Conservation (phyloP, 1,140 invertebrate genomes). For the Drosophila mayri region DNA sequence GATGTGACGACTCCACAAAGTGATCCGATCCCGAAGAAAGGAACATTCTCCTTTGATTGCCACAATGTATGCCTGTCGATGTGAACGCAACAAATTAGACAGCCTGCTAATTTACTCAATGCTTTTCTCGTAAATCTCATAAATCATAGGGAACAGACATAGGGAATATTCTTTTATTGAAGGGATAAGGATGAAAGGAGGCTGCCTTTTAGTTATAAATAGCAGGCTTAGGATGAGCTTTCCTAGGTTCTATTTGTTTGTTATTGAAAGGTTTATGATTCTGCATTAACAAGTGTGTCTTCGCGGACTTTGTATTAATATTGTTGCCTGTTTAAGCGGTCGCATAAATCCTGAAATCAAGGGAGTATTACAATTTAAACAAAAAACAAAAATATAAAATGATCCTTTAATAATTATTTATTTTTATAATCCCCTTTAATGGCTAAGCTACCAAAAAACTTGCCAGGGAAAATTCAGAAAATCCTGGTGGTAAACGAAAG, state of each 20-base stretch:
- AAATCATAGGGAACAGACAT: conserved; percentile 21
- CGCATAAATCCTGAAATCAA: too few species aligned
- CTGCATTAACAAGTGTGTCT: not conserved
- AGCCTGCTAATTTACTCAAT: conserved; percentile 49
- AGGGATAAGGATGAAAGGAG: not conserved
- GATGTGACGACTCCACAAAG: conserved; percentile 39
- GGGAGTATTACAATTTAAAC: too few species aligned
- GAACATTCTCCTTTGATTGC: conserved; percentile 52
- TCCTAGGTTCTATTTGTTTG: too few species aligned
- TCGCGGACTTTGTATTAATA: too few species aligned
- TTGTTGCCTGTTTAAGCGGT: too few species aligned
- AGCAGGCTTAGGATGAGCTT: too few species aligned
- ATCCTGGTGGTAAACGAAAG: conserved; percentile 12
- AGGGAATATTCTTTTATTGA: not conserved
- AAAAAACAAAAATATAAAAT: too few species aligned
- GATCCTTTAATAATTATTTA: not conserved
- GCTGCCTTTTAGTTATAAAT: not conserved
- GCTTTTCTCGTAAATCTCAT: conserved; percentile 25
- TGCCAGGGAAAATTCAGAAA: conserved; percentile 13
- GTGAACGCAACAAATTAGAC: conserved; percentile 49
- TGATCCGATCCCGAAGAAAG: conserved; percentile 36
- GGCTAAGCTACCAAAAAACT: conserved; percentile 9
- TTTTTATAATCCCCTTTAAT: not conserved
- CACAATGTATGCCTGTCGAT: conserved; percentile 49
- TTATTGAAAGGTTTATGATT: not conserved